Evolutionary conservation across 2,888 invertebrate species (phyloP).

Genomic region (Chrysina gloriosa): DNA sequence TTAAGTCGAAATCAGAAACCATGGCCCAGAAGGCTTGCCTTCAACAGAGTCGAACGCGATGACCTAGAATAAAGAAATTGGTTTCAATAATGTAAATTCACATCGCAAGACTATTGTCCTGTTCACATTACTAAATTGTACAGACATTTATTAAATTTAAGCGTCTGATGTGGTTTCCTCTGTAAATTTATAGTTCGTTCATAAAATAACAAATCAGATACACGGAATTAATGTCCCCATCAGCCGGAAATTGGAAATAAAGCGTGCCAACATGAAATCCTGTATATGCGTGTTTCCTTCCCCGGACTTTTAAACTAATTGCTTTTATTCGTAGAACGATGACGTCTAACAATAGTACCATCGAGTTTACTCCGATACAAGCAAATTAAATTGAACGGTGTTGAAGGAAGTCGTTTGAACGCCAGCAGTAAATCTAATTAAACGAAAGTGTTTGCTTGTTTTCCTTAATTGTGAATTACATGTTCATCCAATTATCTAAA

Average conservation of each 20-base stretch:
- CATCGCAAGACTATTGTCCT: too few relatives aligned
- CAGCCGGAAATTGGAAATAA: neutral
- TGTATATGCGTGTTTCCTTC: neutral
- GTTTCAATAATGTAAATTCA: too few relatives aligned
- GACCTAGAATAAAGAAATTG: too few relatives aligned
- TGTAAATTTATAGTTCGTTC: neutral
- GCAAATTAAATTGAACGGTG: slow-evolving; percentile 20
- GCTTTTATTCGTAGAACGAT: slow-evolving; percentile 7
- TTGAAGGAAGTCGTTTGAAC: neutral
- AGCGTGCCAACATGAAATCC: neutral
- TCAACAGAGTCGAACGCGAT: too few relatives aligned
- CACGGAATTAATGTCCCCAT: neutral
- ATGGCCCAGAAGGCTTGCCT: too few relatives aligned
- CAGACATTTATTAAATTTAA: neutral
- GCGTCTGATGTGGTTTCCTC: neutral
- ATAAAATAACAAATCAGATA: neutral
- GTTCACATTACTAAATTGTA: too few relatives aligned
- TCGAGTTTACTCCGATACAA: neutral
- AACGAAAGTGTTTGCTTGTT: slow-evolving; percentile 23
- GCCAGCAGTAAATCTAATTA: slow-evolving; percentile 24
- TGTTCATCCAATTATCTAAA: slow-evolving; percentile 1
- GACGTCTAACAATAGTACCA: neutral
- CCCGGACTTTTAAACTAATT: neutral
- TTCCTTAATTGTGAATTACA: slow-evolving; percentile 14
- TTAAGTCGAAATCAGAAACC: too few relatives aligned